These are phyloP conservation scores for Nectonema munidae DNA, from an alignment of 2,888 invertebrate genomes.

Conservation along the genomic window DNA sequence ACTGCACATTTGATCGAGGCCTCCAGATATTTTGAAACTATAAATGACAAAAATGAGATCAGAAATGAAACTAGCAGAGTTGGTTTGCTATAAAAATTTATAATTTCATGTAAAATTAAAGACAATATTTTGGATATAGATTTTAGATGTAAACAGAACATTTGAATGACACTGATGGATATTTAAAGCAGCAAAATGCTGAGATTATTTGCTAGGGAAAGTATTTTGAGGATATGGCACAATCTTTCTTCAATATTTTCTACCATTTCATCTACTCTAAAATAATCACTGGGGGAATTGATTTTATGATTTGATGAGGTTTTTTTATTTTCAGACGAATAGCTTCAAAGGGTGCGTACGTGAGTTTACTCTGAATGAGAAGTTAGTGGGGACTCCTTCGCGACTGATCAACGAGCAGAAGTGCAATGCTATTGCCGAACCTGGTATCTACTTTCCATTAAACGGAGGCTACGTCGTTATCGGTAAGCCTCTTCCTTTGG, in stretches of 20 bases:
- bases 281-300: too few relatives aligned
- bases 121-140: neutral
- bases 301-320: constrained; percentile 18
- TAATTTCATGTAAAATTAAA: too few relatives aligned
- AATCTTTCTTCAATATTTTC: constrained; percentile 1
- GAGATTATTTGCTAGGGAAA: neutral
- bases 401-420: constrained; percentile 34
- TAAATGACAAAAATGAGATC: too few relatives aligned
- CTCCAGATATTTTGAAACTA: too few relatives aligned
- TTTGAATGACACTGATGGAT: too few relatives aligned
- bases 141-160: too few relatives aligned
- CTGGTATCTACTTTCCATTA: constrained; percentile 48
- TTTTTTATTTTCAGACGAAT: constrained; percentile 22
- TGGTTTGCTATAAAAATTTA: too few relatives aligned
- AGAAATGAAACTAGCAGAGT: too few relatives aligned
- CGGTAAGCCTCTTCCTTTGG: too few relatives aligned
- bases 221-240: too few relatives aligned
- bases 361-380: constrained; percentile 34
- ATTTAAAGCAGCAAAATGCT: constrained; percentile 1
- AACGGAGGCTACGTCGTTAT: constrained; percentile 36
- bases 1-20: too few relatives aligned
- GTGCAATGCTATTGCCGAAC: constrained; percentile 43
- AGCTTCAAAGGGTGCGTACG: constrained; percentile 49
- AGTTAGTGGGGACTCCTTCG: constrained; percentile 32
- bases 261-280: constrained; percentile 14